Evolutionary conservation across 2,888 invertebrate genomes (phyloP).

Genomic region (Eledona agricola): DNA sequence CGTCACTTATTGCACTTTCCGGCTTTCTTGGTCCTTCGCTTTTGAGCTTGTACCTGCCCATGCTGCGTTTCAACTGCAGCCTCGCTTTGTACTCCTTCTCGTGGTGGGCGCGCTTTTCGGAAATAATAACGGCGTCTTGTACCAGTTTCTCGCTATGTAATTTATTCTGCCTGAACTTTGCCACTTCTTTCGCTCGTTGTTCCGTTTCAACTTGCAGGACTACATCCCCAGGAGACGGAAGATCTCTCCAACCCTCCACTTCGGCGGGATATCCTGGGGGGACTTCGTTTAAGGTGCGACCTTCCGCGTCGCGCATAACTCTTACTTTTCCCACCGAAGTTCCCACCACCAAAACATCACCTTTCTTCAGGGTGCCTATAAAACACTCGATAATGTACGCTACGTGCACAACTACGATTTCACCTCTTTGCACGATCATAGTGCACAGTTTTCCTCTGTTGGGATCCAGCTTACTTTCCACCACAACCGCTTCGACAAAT

Average conservation of each 20-base stretch:
- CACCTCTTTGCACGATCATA: slow-evolving; percentile 77
- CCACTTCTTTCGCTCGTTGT: slow-evolving; percentile 54
- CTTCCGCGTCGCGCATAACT: slow-evolving; percentile 80
- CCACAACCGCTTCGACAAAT: slow-evolving; percentile 85
- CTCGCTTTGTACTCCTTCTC: slow-evolving; percentile 70
- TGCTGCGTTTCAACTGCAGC: slow-evolving; percentile 68
- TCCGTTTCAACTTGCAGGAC: slow-evolving; percentile 78
- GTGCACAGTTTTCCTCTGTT: slow-evolving; percentile 83
- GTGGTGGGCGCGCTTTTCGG: slow-evolving; percentile 73
- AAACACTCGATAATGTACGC: slow-evolving; percentile 5
- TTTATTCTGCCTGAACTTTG: slow-evolving; percentile 66
- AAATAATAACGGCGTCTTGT: slow-evolving; percentile 70
- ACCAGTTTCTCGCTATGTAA: slow-evolving; percentile 71
- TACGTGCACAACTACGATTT: neutral
- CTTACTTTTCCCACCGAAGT: slow-evolving; percentile 85
- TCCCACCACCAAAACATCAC: slow-evolving; percentile 83
- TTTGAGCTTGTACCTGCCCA: slow-evolving; percentile 69
- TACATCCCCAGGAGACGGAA: slow-evolving; percentile 89
- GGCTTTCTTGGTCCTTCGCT: slow-evolving; percentile 70
- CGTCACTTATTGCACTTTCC: slow-evolving; percentile 58
- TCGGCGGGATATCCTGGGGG: slow-evolving; percentile 85
- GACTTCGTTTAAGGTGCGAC: slow-evolving; percentile 71
- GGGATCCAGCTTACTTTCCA: slow-evolving; percentile 82
- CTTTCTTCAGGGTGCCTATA: slow-evolving; percentile 79
- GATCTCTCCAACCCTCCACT: slow-evolving; percentile 89